These are phyloP conservation scores for Drosophila prolongata DNA, from an alignment of 2,888 invertebrate species.

Conservation along the genomic window DNA sequence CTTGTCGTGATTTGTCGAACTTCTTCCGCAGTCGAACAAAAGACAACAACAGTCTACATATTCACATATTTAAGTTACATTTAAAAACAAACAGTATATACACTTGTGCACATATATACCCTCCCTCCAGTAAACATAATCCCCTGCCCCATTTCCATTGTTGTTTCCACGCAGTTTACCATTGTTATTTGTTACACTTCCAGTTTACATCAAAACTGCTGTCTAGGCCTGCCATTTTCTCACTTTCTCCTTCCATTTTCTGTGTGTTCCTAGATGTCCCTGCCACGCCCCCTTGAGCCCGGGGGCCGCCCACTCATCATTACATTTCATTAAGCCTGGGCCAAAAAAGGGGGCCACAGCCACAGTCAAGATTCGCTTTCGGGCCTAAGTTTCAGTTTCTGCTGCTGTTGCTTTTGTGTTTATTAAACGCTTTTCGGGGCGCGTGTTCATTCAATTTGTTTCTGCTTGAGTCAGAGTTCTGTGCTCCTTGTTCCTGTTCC, in stretches of 20 bases:
- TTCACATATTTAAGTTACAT: slow-evolving; percentile 15
- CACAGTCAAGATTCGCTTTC: slow-evolving; percentile 30
- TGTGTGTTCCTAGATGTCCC: background rate
- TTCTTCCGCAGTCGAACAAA: slow-evolving; percentile 19
- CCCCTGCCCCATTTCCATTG: slow-evolving; percentile 35
- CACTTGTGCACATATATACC: background rate
- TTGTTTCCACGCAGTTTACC: slow-evolving; percentile 37
- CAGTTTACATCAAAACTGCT: slow-evolving; percentile 62
- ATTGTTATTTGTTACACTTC: slow-evolving; percentile 64
- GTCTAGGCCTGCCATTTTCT: slow-evolving; percentile 55
- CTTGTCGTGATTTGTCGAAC: slow-evolving; percentile 48
- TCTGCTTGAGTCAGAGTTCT: slow-evolving; percentile 40
- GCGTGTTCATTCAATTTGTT: slow-evolving; percentile 80
- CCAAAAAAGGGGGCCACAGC: slow-evolving; percentile 31
- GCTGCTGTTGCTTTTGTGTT: slow-evolving; percentile 67
- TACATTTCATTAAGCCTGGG: slow-evolving; percentile 78
- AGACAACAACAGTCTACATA: background rate
- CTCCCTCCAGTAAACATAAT: slow-evolving; percentile 14
- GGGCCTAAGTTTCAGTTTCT: slow-evolving; percentile 27
- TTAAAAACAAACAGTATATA: slow-evolving; percentile 8
- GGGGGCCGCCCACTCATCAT: slow-evolving; percentile 57
- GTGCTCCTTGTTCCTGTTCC: slow-evolving; percentile 34
- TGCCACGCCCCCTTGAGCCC: slow-evolving; percentile 25
- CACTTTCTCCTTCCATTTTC: background rate
- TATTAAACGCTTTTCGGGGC: slow-evolving; percentile 80